These are phyloP conservation scores for Apamea monoglypha DNA, from an alignment of 2,888 invertebrate species.

Conservation along the genomic window DNA sequence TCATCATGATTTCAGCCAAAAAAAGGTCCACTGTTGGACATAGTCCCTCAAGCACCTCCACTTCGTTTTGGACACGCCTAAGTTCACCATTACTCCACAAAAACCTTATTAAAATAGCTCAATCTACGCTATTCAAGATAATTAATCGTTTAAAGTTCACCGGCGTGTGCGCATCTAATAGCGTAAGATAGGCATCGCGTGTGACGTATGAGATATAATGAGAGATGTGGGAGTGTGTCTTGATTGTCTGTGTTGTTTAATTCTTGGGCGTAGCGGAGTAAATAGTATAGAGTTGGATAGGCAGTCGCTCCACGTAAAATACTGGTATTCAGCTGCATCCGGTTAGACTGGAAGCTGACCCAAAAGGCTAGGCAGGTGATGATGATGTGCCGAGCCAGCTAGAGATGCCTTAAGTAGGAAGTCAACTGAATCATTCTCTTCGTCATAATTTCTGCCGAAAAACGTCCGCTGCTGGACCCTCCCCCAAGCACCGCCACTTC, in stretches of 20 bases:
- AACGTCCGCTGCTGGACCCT: too few relatives aligned
- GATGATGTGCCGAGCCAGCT: background rate
- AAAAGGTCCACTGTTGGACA: too few relatives aligned
- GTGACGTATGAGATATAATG: background rate
- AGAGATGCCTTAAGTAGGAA: background rate
- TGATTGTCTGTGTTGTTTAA: background rate
- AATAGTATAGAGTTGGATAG: background rate
- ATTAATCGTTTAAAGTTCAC: background rate
- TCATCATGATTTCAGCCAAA: too few relatives aligned
- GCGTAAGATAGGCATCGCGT: background rate
- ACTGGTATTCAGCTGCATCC: background rate
- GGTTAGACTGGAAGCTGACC: background rate
- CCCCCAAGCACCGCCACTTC: too few relatives aligned
- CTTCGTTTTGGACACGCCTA: too few relatives aligned
- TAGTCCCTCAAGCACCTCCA: too few relatives aligned
- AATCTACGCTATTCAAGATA: background rate
- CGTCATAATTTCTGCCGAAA: too few relatives aligned
- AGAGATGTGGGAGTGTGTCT: background rate
- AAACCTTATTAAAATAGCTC: too few relatives aligned
- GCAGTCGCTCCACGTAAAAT: background rate
- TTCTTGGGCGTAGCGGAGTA: background rate
- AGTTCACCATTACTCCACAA: too few relatives aligned
- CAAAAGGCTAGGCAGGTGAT: background rate
- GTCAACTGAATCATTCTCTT: background rate
- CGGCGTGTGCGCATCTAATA: background rate